phyloP scores from a whole-genome alignment of 1,140 invertebrate genomes.

The Trichonephila clavipes region DNA sequence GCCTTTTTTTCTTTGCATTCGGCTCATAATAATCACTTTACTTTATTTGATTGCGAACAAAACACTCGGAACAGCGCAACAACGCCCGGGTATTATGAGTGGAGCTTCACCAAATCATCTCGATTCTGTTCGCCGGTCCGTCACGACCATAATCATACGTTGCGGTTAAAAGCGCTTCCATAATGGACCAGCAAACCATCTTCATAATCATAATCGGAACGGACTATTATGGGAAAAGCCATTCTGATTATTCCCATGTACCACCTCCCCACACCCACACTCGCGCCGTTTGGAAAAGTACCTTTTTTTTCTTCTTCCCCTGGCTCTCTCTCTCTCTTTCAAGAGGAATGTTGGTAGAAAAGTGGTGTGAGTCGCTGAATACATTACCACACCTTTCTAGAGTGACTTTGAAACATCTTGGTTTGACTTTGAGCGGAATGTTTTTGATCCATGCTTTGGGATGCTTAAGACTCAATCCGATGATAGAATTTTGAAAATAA shows the following conservation, averaged over 20 bases:
- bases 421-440: background rate
- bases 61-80: slow-evolving; percentile 9
- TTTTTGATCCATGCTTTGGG: no score
- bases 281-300: slow-evolving; percentile 8
- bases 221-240: slow-evolving; percentile 74
- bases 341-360: background rate
- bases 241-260: slow-evolving; percentile 65
- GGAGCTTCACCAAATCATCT: background rate
- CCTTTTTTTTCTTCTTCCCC: slow-evolving; percentile 24
- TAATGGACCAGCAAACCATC: slow-evolving; percentile 69
- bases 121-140: slow-evolving; percentile 21
- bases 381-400: slow-evolving; percentile 10
- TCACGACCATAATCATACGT: slow-evolving; percentile 71
- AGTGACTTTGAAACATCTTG: background rate
- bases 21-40: slow-evolving; percentile 67
- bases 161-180: slow-evolving; percentile 70
- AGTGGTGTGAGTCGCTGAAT: slow-evolving; percentile 55
- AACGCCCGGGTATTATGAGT: slow-evolving; percentile 65
- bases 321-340: no score
- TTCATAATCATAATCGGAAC: slow-evolving; percentile 76
- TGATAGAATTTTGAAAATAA: no score
- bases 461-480: no score
- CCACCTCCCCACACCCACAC: background rate
- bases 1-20: slow-evolving; percentile 28
- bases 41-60: slow-evolving; percentile 72